Evolutionary conservation across 2,113 vertebrate species (phyloP), one percentile per base, ranked within the genome.

Genomic region (Bufo gargarizans): DNA sequence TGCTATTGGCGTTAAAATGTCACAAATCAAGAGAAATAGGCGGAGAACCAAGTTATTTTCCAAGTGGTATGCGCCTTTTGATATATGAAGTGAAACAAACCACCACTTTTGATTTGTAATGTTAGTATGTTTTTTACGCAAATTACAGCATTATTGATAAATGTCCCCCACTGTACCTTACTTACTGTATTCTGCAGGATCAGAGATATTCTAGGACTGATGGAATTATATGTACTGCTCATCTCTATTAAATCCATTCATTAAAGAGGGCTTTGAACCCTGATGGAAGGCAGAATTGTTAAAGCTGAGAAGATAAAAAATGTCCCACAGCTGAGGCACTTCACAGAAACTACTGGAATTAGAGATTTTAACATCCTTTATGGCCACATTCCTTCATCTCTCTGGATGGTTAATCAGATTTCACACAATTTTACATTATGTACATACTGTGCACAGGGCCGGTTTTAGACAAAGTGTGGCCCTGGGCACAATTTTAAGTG

Each of bases 161-260:
- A 33, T 33, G 33, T 33, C 33, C 33, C 33, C 33, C 33, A 33
- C 33, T 33, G 33, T 33, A 33, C 33, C 33, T 33, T 33, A 33
- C 33, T 33, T 33, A 33, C 33, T 33, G 33, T 33, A 33, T 33
- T 33, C 33, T 33, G 33, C 33, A n/a, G 76, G 20, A 14, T 6
- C 20, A 6, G 11, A 56, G n/a, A 78, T 56, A 11, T 78, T 49
- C 20, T 49, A 77, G 45, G 49, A 53, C 17, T 47, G 74, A 77
- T 53, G 50, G n/a, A 56, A 56, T 78, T 13, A 22, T 78, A 78
- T 78, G 6, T n/a, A 6, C 53, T 14, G 11, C 20, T 55, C 53
- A 56, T 55, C 77, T 55, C 77, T n/a, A 55, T 78, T 78, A 78
- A 55, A 53, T 78, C 49, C 53, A 78, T 78, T 78, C 49, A 78